Evolutionary conservation across 2,113 vertebrate species (phyloP), one percentile per base, ranked within the genome.

Genomic region (Saguinus imperator): DNA sequence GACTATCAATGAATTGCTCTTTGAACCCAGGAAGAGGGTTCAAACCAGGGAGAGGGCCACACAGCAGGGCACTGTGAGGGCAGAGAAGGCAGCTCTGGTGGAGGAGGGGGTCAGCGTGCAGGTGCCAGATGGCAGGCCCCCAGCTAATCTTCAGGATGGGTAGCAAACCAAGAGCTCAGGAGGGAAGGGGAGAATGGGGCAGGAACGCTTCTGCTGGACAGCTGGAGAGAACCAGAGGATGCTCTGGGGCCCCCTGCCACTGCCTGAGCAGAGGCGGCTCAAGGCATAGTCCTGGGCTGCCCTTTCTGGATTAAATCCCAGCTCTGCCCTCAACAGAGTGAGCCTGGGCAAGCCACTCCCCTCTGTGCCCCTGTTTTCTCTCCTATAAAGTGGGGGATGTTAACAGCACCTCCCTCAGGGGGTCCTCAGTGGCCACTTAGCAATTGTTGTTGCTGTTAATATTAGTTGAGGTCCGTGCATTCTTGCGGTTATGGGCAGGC

Each of bases 401-500:
- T 6, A 16, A 23, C 21, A 17, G 80, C 73, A n/a, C 18, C 73
- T 86, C 37, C 18, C n/a, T 50, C 6, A 35, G 2, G n/a, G 66
- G 40, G 11, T 40, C 35, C 23, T 64, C 13, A 29, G 32, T 11
- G 18, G 55, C 48, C 58, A 27, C 13, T 73, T 21, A 10, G 70
- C 23, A 5, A 4, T 2, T 1, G 37, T 23, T 25, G 7, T n/a
- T 4, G 13, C 57, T 43, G 83, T 25, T 8, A 32, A 1, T 45
- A 20, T 37, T 27, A 27, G 25, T 5, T 5, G 11, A 18, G 4
- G 40, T 32, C 80, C 10, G 6, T 2, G 35, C 32, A 5, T 35
- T 5, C 10, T 29, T 0, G n/a, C 6, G 23, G 25, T 35, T 23
- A 29, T 0, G 4, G 23, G 20, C 85, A 55, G 48, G 9, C 52